Evolutionary conservation across 2,888 invertebrate species (phyloP).

Genomic region (Smittia aterrima): DNA sequence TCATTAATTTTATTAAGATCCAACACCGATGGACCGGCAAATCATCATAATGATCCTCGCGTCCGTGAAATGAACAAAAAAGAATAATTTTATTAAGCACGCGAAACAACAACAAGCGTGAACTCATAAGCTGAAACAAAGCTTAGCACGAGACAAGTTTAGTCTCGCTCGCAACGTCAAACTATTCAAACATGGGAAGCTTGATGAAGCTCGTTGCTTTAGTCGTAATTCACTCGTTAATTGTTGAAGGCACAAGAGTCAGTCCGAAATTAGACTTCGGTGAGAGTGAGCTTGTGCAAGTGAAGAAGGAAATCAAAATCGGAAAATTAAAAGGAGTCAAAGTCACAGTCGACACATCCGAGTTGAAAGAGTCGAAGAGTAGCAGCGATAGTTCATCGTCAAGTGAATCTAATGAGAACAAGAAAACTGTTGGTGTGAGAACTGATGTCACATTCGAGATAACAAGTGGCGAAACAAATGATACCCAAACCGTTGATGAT

Average conservation of each 20-base stretch:
- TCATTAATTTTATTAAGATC: neutral
- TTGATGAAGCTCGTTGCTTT: slow-evolving; percentile 4
- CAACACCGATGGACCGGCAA: slow-evolving; percentile 2
- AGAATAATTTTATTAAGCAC: slow-evolving; percentile 40
- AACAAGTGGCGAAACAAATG: slow-evolving; percentile 49
- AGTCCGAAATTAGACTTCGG: slow-evolving; percentile 51
- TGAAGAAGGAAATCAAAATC: slow-evolving; percentile 20
- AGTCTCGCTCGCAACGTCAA: slow-evolving; percentile 22
- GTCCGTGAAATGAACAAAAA: slow-evolving; percentile 24
- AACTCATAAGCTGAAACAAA: slow-evolving; percentile 10
- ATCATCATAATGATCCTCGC: neutral
- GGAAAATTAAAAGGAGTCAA: slow-evolving; percentile 55
- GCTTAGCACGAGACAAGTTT: slow-evolving; percentile 29
- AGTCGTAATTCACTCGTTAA: slow-evolving; percentile 31
- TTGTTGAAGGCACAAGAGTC: slow-evolving; percentile 49
- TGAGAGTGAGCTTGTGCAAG: slow-evolving; percentile 11
- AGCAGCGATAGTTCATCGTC: slow-evolving; percentile 36
- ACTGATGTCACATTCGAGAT: slow-evolving; percentile 55
- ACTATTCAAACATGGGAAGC: slow-evolving; percentile 5
- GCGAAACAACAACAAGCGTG: slow-evolving; percentile 30
- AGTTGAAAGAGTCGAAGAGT: slow-evolving; percentile 46
- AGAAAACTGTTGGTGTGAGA: slow-evolving; percentile 53
- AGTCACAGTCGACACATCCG: slow-evolving; percentile 54
- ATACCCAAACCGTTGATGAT: slow-evolving; percentile 47
- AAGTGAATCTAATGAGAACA: slow-evolving; percentile 46